Conservation (phyloP, 2,113 vertebrate species). For the Penelope pileata region DNA sequence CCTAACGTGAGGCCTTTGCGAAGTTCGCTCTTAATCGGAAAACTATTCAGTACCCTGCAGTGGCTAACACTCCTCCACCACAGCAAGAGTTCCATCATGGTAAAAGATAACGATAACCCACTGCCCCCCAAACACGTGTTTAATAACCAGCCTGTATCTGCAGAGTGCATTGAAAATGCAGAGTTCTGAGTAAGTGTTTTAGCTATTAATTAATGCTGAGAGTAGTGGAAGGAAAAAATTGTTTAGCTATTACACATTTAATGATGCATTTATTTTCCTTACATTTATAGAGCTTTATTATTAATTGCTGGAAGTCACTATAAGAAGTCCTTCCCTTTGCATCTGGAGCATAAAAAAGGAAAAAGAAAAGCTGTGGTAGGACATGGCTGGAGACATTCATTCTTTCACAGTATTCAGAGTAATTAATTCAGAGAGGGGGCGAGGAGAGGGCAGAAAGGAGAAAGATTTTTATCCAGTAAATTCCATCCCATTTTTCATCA, state of each 20-base stretch:
- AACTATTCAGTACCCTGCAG: neutral
- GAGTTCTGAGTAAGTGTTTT: neutral
- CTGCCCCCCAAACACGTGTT: neutral
- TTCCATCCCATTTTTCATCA: neutral
- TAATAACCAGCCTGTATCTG: neutral
- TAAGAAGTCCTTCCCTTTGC: neutral
- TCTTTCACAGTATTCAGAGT: neutral
- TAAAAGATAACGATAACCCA: neutral
- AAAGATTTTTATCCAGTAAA: neutral
- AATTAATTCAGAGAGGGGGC: neutral
- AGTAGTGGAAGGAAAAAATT: neutral
- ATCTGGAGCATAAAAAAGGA: neutral
- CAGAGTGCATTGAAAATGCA: neutral
- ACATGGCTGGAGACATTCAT: neutral
- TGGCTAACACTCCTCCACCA: neutral
- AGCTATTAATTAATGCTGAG: neutral
- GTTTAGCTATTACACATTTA: neutral
- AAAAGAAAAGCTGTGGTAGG: neutral
- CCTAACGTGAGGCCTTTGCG: neutral
- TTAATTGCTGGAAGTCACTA: neutral
- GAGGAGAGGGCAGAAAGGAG: neutral
- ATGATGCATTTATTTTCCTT: neutral
- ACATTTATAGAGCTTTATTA: neutral
- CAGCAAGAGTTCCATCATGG: neutral
- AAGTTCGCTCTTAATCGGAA: neutral